Evolutionary conservation across 2,888 invertebrate species (phyloP).

Genomic region (Latheticus oryzae): DNA sequence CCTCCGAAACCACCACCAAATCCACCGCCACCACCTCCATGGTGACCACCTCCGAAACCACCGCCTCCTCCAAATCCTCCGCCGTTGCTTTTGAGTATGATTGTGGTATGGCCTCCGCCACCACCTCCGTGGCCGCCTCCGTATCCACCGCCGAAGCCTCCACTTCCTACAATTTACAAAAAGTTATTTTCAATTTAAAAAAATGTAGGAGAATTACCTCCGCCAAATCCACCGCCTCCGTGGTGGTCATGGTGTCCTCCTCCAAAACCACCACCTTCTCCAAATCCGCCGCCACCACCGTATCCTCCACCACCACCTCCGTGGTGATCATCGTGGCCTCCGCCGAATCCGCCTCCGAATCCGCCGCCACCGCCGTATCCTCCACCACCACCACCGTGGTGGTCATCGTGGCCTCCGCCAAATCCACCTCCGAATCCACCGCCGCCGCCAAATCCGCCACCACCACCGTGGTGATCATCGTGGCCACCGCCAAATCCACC

Average conservation of each 20-base stretch:
- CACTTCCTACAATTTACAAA: constrained; percentile 34
- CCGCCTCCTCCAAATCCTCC: constrained; percentile 42
- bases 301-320: constrained; percentile 39
- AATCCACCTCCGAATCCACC: constrained; percentile 50
- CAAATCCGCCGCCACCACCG: constrained; percentile 41
- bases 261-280: constrained; percentile 41
- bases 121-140: constrained; percentile 39
- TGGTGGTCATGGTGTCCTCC: constrained; percentile 34
- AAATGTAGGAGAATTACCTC: constrained; percentile 14
- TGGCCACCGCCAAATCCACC: constrained; percentile 42
- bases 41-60: constrained; percentile 30
- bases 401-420: constrained; percentile 49
- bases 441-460: constrained; percentile 59
- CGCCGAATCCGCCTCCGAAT: constrained; percentile 41
- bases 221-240: constrained; percentile 39
- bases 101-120: constrained; percentile 38
- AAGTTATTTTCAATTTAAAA: constrained; percentile 1
- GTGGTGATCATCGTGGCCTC: constrained; percentile 39
- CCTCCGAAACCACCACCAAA: constrained; percentile 43
- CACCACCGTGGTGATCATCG: constrained; percentile 52
- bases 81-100: no score
- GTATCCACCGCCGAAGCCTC: constrained; percentile 28
- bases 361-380: constrained; percentile 37
- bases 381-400: constrained; percentile 62
- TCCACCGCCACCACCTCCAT: constrained; percentile 40